These are phyloP conservation scores for Scolopax rusticola DNA, from an alignment of 2,797 vertebrate genomes.

Conservation along the genomic window DNA sequence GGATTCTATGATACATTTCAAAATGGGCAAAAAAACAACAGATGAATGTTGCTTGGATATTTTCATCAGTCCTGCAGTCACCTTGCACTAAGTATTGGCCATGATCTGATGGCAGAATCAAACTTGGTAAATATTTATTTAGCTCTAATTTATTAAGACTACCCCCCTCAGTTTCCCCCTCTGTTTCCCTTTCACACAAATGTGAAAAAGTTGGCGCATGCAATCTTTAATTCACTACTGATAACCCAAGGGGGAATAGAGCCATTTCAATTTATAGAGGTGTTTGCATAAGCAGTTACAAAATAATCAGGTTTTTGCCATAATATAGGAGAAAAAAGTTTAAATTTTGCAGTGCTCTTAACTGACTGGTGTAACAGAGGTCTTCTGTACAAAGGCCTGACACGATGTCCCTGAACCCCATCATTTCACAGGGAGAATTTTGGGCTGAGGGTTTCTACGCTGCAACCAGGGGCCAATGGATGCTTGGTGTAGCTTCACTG, in stretches of 20 bases:
- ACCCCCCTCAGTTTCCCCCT: slow-evolving; percentile 37
- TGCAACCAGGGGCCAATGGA: neutral
- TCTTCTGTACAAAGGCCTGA: neutral
- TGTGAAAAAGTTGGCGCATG: neutral
- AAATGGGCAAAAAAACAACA: neutral
- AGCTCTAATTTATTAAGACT: slow-evolving; percentile 51
- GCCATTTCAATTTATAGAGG: neutral
- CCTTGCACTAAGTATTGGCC: slow-evolving; percentile 33
- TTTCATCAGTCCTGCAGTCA: slow-evolving; percentile 33
- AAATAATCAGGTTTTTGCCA: neutral
- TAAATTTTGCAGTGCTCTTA: neutral
- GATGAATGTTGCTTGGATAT: neutral
- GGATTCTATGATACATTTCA: neutral
- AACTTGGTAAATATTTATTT: slow-evolving; percentile 65
- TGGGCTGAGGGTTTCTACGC: neutral
- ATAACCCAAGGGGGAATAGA: neutral
- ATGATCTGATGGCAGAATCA: slow-evolving; percentile 12
- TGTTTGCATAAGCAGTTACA: neutral
- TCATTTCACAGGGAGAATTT: neutral
- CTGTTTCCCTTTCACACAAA: slow-evolving; percentile 29
- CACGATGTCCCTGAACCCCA: neutral
- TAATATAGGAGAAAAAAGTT: neutral
- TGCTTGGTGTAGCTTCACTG: slow-evolving; percentile 20
- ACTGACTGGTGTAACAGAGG: neutral
- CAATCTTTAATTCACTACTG: neutral